Conservation (phyloP, 2,113 vertebrate species). For the Prionailurus viverrinus region DNA sequence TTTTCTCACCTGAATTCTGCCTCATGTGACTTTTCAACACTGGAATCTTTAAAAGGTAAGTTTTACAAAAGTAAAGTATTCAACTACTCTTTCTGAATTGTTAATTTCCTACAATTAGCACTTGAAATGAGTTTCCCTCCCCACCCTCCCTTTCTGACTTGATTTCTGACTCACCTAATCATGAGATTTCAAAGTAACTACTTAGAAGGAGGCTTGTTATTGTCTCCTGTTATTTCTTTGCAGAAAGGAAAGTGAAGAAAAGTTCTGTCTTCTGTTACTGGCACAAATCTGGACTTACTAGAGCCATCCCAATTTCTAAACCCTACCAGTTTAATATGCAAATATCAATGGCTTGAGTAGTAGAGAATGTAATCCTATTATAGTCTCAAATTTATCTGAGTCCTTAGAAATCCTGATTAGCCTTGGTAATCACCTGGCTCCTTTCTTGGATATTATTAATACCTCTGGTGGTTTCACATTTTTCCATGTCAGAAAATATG, state of each 20-base stretch:
- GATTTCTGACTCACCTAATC: neutral
- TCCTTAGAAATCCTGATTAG: conserved; percentile 64
- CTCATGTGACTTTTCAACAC: neutral
- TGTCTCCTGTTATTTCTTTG: neutral
- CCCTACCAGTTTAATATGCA: conserved; percentile 27
- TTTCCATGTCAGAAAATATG: conserved; percentile 30
- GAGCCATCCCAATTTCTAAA: neutral
- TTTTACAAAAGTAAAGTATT: neutral
- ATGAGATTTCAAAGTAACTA: neutral
- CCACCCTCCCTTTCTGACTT: neutral
- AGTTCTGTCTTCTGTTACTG: neutral
- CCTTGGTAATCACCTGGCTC: conserved; percentile 51
- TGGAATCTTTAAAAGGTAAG: neutral
- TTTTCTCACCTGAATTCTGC: neutral
- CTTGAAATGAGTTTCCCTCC: neutral
- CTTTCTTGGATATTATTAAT: conserved; percentile 34
- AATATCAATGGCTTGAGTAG: conserved; percentile 44
- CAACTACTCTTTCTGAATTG: neutral
- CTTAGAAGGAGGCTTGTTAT: neutral
- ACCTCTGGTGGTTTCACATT: neutral
- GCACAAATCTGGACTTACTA: conserved; percentile 36
- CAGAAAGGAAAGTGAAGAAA: neutral
- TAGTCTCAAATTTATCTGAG: conserved; percentile 48
- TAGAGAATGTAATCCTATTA: conserved; percentile 73
- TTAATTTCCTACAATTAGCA: neutral